Percentiles rank a stretch among this genome's conserved stretches.
Conservation (phyloP, 2,113 vertebrate species). For the Odobenus rosmarus region DNA sequence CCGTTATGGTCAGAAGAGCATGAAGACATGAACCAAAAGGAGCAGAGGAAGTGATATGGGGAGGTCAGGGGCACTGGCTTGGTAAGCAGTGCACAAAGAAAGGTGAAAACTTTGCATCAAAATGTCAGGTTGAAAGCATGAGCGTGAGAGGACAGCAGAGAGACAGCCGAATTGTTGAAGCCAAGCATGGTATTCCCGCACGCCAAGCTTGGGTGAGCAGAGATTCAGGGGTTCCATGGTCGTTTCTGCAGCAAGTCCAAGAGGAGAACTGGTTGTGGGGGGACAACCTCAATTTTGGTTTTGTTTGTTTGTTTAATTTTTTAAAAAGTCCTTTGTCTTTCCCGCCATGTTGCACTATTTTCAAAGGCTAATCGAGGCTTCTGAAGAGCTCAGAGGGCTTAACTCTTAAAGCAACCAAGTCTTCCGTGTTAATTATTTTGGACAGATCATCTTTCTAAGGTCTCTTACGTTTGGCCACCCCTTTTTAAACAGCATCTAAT, state of each 20-base stretch:
- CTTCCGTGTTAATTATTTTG: background rate
- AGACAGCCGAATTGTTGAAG: background rate
- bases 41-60: background rate
- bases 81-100: background rate
- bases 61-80: background rate
- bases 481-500: background rate
- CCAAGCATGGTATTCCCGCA: background rate
- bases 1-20: background rate
- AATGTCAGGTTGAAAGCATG: background rate
- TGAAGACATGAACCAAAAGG: background rate
- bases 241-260: background rate
- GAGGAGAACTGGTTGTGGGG: background rate
- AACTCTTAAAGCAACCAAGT: background rate
- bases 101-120: background rate
- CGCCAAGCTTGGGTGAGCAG: rapidly evolving
- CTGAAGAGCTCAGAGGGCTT: background rate
- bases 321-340: background rate
- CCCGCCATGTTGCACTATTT: background rate
- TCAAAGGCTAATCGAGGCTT: background rate
- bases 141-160: background rate
- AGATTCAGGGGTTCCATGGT: rapidly evolving
- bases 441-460: background rate
- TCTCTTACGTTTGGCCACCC: background rate
- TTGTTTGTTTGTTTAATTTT: background rate
- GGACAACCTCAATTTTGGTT: background rate